Evolutionary conservation across 2,113 vertebrate genomes (phyloP), one percentile per base, ranked within the genome.

Genomic region (Mesitornis unicolor): DNA sequence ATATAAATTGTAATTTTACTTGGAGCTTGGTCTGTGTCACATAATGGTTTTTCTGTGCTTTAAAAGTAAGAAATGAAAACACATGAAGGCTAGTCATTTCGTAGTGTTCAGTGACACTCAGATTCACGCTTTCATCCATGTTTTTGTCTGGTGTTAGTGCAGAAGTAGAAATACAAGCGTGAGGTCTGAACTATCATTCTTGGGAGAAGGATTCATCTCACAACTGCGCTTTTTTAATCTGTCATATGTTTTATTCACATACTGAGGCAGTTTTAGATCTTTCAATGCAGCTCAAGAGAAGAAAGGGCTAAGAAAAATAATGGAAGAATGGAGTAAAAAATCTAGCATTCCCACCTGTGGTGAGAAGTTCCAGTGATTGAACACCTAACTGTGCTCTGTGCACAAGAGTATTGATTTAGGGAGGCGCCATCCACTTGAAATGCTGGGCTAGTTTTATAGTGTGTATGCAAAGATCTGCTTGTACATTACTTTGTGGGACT

Each of bases 401-500:
- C 17, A 40, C 21, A 22, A n/a, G 20, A 50, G 1, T 45, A 33
- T 54, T 86, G 42, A 22, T 70, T 65, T 73, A 15, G 61, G 64
- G 54, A 81, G 38, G 9, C 2, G 0, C 33, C 21, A 36, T 53
- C 35, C n/a, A n/a, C 11, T n/a, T 63, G 33, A 70, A 81, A 25
- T 25, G 12, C 50, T 24, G 33, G 18, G 16, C 35, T 65, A 25
- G 18, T 26, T 95, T 51, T 21, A 11, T 2, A 60, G 16, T 0
- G 2, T 22, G 6, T 24, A 28, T 35, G 12, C 43, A 56, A 53
- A 91, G 28, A 22, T 33, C 21, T 51, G 9, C 6, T 36, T 79
- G 48, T 48, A 54, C 9, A 9, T 51, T 33, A 18, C n/a, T 91
- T 48, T 0, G 0, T 54, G 33, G 31, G 24, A 64, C 33, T 57